These are phyloP conservation scores for Trichomalopsis sarcophagae DNA, from an alignment of 1,140 invertebrate genomes.

Conservation along the genomic window DNA sequence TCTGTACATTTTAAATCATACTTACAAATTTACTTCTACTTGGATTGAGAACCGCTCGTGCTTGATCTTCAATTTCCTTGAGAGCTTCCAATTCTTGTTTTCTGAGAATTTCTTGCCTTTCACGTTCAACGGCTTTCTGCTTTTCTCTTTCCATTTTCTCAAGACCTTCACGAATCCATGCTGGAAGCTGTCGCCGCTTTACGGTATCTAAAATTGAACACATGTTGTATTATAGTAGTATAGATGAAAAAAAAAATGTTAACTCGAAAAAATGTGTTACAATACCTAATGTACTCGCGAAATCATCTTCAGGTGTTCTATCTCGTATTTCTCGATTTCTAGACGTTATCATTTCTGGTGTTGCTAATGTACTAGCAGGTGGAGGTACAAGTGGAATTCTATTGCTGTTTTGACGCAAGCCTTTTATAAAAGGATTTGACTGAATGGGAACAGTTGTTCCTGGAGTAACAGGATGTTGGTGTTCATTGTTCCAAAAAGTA, in stretches of 20 bases:
- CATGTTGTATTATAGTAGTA: background rate
- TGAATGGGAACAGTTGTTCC: conserved; percentile 25
- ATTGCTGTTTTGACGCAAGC: conserved; percentile 60
- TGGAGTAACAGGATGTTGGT: conserved; percentile 56
- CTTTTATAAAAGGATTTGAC: conserved; percentile 67
- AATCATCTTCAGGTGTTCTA: conserved; percentile 71
- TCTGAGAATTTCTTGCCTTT: conserved; percentile 80
- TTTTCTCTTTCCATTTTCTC: conserved; percentile 99
- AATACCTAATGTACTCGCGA: conserved; percentile 70
- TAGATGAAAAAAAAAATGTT: conserved; percentile 26
- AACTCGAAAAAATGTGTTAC: background rate
- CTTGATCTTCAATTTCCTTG: conserved; percentile 80
- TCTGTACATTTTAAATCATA: conserved; percentile 53
- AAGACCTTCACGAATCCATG: conserved; percentile 96
- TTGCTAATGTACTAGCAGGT: background rate
- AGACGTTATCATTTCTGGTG: conserved; percentile 58
- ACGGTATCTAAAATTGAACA: conserved; percentile 83
- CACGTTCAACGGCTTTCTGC: conserved; percentile 89
- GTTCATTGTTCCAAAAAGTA: conserved; percentile 70
- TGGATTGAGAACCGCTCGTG: conserved; percentile 77
- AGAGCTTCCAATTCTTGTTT: conserved; percentile 78
- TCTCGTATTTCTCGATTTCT: conserved; percentile 69
- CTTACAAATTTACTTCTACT: conserved; percentile 90
- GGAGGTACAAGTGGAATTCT: conserved; percentile 64
- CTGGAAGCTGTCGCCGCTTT: conserved; percentile 92